phyloP scores from a whole-genome alignment of 2,888 invertebrate genomes.

The Lepidochitona cinerea region DNA sequence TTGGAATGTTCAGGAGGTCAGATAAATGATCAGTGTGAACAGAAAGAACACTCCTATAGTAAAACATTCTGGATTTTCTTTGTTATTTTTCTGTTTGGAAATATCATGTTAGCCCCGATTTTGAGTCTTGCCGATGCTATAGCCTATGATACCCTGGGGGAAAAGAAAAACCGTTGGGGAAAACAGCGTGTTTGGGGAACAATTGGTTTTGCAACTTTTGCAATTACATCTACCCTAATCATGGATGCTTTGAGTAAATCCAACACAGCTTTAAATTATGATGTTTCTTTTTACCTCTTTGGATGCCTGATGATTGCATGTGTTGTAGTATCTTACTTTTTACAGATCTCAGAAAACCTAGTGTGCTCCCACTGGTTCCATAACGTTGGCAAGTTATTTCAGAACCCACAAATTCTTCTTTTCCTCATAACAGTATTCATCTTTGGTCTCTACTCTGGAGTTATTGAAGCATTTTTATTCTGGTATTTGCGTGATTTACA shows the following conservation, averaged over 20 bases:
- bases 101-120: slow-evolving; percentile 86
- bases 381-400: slow-evolving; percentile 82
- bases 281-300: slow-evolving; percentile 57
- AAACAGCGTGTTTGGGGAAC: slow-evolving; percentile 91
- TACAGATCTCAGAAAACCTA: slow-evolving; percentile 45
- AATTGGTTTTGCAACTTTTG: slow-evolving; percentile 81
- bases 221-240: slow-evolving; percentile 59
- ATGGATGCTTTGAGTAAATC: slow-evolving; percentile 46
- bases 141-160: slow-evolving; percentile 87
- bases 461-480: slow-evolving; percentile 90
- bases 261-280: slow-evolving; percentile 38
- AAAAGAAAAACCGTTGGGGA: slow-evolving; percentile 85
- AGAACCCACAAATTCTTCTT: slow-evolving; percentile 83
- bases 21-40: slow-evolving; percentile 27
- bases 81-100: slow-evolving; percentile 83
- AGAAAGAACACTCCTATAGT: slow-evolving; percentile 20
- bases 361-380: slow-evolving; percentile 74
- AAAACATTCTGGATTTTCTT: slow-evolving; percentile 85
- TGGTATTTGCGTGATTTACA: slow-evolving; percentile 77
- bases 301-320: slow-evolving; percentile 81
- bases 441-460: slow-evolving; percentile 90
- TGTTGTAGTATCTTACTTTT: slow-evolving; percentile 77
- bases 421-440: slow-evolving; percentile 87
- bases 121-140: slow-evolving; percentile 92
- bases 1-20: slow-evolving; percentile 1